These are phyloP conservation scores for Magallana ariakensis DNA, from an alignment of 1,140 invertebrate genomes.

Conservation along the genomic window DNA sequence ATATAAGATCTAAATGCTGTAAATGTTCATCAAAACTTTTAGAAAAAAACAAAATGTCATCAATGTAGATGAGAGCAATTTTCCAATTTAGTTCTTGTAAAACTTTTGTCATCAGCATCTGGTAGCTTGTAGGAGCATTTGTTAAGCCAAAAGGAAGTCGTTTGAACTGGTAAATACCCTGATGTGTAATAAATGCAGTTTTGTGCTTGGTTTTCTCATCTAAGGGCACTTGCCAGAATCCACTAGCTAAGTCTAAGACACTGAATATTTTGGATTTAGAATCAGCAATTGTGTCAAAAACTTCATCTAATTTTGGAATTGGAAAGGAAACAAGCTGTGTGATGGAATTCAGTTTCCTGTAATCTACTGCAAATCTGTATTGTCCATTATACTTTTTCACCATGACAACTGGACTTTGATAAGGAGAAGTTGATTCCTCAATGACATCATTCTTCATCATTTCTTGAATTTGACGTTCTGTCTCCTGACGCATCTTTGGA, in stretches of 20 bases:
- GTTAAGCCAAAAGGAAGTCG: conserved; percentile 57
- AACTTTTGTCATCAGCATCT: conserved; percentile 56
- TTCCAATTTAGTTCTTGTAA: conserved; percentile 51
- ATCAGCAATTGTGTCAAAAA: too few species aligned
- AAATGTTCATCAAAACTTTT: conserved; percentile 55
- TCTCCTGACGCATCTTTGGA: too few species aligned
- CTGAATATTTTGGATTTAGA: too few species aligned
- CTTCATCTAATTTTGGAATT: too few species aligned
- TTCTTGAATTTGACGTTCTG: too few species aligned
- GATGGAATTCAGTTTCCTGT: too few species aligned
- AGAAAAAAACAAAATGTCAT: conserved; percentile 58
- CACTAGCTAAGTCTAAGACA: conserved; percentile 30
- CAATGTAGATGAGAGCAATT: conserved; percentile 52
- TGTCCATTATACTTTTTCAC: too few species aligned
- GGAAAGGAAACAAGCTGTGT: too few species aligned
- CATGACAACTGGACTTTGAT: too few species aligned
- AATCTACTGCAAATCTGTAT: too few species aligned
- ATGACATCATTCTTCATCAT: too few species aligned
- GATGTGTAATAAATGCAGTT: conserved; percentile 58
- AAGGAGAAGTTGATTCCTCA: too few species aligned
- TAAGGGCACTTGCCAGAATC: neutral
- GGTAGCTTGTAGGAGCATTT: conserved; percentile 51
- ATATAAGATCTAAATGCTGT: conserved; percentile 50
- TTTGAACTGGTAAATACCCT: conserved; percentile 56
- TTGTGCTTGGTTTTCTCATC: conserved; percentile 8